Evolutionary conservation across 2,888 invertebrate genomes (phyloP).

Genomic region (Nomada goodeniana): DNA sequence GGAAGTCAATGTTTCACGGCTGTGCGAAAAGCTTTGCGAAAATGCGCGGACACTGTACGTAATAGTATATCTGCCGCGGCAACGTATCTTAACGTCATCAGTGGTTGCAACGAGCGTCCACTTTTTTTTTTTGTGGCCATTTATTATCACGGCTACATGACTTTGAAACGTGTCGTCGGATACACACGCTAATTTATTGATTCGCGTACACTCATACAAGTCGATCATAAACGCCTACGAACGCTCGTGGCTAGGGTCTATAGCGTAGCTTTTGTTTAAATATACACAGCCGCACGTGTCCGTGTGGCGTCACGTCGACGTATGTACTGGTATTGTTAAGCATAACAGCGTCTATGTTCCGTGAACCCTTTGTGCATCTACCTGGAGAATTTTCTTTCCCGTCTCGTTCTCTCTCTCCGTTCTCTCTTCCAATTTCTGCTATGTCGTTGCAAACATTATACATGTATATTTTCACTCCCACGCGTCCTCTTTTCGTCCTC

Average conservation of each 20-base stretch:
- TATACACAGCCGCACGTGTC: constrained; percentile 50
- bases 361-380: constrained; percentile 34
- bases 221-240: constrained; percentile 34
- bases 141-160: constrained; percentile 28
- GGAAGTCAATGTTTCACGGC: not conserved
- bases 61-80: too few species aligned
- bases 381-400: constrained; percentile 6
- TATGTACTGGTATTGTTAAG: constrained; percentile 29
- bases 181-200: constrained; percentile 60
- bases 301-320: constrained; percentile 52
- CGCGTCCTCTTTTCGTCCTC: constrained; percentile 4
- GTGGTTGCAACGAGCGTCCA: constrained; percentile 12
- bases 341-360: constrained; percentile 17
- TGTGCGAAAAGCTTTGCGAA: not conserved
- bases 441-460: not conserved
- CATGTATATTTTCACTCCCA: not conserved
- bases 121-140: constrained; percentile 20
- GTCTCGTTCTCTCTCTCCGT: too few species aligned
- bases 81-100: constrained; percentile 25
- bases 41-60: too few species aligned
- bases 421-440: not conserved
- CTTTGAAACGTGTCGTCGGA: constrained; percentile 41
- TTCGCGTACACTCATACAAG: constrained; percentile 49
- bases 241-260: not conserved
- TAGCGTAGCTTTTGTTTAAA: constrained; percentile 32